A percentile compares a stretch with the other conserved stretches of the same genome.
Conservation (phyloP, 2,888 invertebrate species). For the Dione vanillae region DNA sequence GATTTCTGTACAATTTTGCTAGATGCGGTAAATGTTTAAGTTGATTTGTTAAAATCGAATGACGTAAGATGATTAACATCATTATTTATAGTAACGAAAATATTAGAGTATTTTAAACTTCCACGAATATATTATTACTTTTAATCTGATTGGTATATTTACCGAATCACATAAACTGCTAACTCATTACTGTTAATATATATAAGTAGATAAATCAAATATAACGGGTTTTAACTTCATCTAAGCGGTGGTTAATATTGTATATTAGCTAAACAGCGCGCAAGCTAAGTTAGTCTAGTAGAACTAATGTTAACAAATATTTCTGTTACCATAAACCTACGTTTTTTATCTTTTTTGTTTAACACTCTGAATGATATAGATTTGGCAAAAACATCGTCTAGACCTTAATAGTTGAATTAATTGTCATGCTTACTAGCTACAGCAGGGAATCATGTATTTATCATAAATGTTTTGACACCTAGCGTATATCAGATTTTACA, state of each 20-base stretch:
- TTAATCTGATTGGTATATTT: not conserved
- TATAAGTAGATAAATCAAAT: not conserved
- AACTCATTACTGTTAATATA: slow-evolving; percentile 7
- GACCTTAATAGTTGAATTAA: not conserved
- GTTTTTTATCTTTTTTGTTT: too few species aligned
- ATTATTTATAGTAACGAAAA: too few species aligned
- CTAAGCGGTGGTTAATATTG: slow-evolving; percentile 3
- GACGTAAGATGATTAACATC: too few species aligned
- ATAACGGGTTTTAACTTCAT: not conserved
- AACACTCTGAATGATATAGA: not conserved
- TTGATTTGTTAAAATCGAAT: too few species aligned
- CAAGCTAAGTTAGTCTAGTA: not conserved
- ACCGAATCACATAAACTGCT: not conserved
- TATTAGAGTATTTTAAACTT: not conserved
- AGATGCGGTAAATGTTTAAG: too few species aligned
- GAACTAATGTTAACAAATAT: not conserved
- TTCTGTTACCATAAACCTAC: not conserved
- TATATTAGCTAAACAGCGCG: not conserved
- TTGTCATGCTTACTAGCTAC: not conserved
- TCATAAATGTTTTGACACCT: too few species aligned
- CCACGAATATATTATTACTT: not conserved
- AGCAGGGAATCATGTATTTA: too few species aligned
- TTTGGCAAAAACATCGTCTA: not conserved
- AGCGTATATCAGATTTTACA: too few species aligned
- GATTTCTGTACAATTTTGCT: too few species aligned